Conservation (phyloP, 2,888 invertebrate species). For the Drepanosiphum platanoidis region DNA sequence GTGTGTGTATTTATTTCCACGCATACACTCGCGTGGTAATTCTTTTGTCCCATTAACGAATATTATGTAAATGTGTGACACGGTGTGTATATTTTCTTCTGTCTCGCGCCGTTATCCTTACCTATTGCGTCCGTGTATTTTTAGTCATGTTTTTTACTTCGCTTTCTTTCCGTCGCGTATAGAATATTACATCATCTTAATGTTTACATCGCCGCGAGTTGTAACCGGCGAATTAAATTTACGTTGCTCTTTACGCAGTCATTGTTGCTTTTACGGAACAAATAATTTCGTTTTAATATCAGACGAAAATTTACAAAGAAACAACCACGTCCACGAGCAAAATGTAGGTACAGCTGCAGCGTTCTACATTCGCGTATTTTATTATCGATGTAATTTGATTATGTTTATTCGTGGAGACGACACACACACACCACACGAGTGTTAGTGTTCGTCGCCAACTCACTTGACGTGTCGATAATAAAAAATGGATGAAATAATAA, state of each 20-base stretch:
- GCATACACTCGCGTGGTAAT: constrained; percentile 2
- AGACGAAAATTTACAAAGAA: neutral
- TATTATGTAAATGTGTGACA: too few relatives aligned
- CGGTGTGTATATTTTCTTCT: constrained; percentile 19
- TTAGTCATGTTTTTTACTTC: constrained; percentile 8
- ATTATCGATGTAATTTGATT: neutral
- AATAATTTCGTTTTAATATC: constrained; percentile 34
- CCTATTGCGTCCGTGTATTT: neutral
- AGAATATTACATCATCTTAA: constrained; percentile 6
- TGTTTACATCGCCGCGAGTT: neutral
- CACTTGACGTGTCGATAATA: neutral
- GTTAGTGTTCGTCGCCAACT: neutral
- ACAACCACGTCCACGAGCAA: neutral
- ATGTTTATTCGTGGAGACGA: neutral
- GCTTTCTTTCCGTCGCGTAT: neutral
- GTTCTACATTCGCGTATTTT: neutral
- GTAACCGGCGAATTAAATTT: neutral
- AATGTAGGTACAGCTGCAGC: neutral
- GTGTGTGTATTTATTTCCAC: neutral
- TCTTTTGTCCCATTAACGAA: neutral
- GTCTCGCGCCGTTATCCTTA: neutral
- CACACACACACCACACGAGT: neutral
- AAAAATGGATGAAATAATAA: too few relatives aligned
- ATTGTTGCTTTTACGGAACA: constrained; percentile 4
- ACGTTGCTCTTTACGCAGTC: neutral